Base-by-base conservation (phyloP, 2,113 vertebrate species). In the Thalassoma bifasciatum region DNA sequence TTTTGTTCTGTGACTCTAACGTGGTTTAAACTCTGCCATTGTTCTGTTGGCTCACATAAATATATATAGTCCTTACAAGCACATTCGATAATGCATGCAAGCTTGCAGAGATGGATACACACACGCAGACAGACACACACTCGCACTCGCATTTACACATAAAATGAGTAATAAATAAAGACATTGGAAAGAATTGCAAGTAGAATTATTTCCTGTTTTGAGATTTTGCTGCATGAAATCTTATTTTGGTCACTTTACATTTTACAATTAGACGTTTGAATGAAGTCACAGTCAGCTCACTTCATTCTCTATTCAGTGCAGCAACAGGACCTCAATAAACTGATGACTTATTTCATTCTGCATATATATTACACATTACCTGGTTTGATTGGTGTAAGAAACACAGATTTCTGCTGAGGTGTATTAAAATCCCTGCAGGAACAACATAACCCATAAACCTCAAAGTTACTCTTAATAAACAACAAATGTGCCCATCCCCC, bases 111-210 rank as follows among this genome's bases (percentile, higher is more conserved):
- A 69, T 0, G 4, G 26, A 37, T 10, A 71, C 13, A 60, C 42
- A 44, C 34, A n/a, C 40, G 51, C 50, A 53, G 50, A 65, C 54
- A 53, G 11, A 66, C 21, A 49, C 50, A 42, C 37, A 69, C 17
- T 49, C 40, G 62, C 1, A 9, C n/a, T n/a, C n/a, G 30, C 23
- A 62, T 19, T 59, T 13, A 37, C n/a, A 52, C 24, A 76, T 49
- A 76, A 30, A 72, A 62, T 84, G 44, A 70, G n/a, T 69, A 75
- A 87, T 30, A 44, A 89, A 88, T 76, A 91, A 83, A 90, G 67
- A 69, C 19, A 36, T 50, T 0, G 0, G 21, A 78, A 84, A 71
- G 44, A 30, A 3, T 30, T 30, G 6, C 30, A 5, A 9, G 12
- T 11, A 5, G 3, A 40, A 4, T 2, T 11, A 40, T 10, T 40